Conservation (phyloP, 2,888 invertebrate genomes). For the Epistrophe grossulariae region DNA sequence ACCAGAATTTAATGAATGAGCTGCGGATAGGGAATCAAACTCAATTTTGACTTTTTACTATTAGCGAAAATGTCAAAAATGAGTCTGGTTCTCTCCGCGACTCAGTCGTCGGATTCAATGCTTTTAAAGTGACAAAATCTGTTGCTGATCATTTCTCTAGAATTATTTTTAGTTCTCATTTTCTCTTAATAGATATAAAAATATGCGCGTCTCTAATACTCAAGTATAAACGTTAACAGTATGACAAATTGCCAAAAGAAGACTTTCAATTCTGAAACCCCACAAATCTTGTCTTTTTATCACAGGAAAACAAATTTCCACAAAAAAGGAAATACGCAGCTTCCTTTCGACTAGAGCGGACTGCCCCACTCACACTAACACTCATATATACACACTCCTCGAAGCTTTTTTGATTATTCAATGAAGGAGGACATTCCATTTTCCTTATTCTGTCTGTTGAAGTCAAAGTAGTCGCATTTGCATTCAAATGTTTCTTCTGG, state of each 20-base stretch:
- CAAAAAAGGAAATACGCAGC: slow-evolving; percentile 32
- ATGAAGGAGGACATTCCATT: slow-evolving; percentile 55
- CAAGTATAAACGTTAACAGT: slow-evolving; percentile 14
- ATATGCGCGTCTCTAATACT: slow-evolving; percentile 9
- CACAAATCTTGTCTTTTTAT: slow-evolving; percentile 37
- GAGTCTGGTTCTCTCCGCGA: too few species aligned
- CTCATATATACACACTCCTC: not conserved
- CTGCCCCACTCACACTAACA: not conserved
- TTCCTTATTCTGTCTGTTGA: slow-evolving; percentile 29
- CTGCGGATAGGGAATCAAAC: too few species aligned
- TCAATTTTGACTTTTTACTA: too few species aligned
- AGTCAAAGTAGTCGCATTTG: slow-evolving; percentile 69
- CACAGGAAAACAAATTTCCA: slow-evolving; percentile 38
- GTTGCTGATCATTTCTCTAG: slow-evolving; percentile 12
- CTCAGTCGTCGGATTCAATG: too few species aligned
- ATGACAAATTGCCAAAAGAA: slow-evolving; percentile 39
- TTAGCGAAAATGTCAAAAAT: too few species aligned
- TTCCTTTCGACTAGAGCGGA: not conserved
- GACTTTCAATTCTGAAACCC: slow-evolving; percentile 25
- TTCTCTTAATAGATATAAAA: not conserved
- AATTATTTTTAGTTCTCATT: not conserved
- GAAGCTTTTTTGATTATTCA: slow-evolving; percentile 46
- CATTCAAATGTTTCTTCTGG: slow-evolving; percentile 70
- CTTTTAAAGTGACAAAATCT: slow-evolving; percentile 5
- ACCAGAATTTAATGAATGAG: too few species aligned